phyloP scores from a whole-genome alignment of 1,140 invertebrate species.

The Dendroctonus valens region DNA sequence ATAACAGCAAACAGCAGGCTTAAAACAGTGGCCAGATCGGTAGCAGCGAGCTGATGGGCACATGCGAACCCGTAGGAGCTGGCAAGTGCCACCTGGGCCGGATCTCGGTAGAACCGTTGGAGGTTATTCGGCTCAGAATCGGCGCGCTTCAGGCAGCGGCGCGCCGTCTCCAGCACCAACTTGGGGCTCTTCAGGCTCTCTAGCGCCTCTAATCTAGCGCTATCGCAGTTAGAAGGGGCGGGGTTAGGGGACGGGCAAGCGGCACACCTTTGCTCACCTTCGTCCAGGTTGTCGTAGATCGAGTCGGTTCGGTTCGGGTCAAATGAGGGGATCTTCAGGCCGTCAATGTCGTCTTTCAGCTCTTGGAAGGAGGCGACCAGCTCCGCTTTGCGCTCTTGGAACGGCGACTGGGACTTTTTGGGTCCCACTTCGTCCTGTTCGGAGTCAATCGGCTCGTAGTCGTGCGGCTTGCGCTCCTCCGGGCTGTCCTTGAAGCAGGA shows the following conservation, averaged over 20 bases:
- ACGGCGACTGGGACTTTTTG: conserved; percentile 39
- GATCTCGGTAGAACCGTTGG: conserved; percentile 53
- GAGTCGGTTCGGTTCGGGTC: conserved; percentile 26
- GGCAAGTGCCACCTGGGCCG: conserved; percentile 60
- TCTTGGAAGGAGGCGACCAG: conserved; percentile 44
- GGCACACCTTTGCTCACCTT: conserved; percentile 38
- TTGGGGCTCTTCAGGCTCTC: conserved; percentile 46
- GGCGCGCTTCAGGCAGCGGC: conserved; percentile 12
- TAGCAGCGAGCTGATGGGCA: conserved; percentile 60
- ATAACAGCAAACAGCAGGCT: conserved; percentile 68
- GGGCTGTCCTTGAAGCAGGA: conserved; percentile 40
- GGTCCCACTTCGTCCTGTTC: conserved; percentile 19
- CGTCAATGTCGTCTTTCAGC: conserved; percentile 38
- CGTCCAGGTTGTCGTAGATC: conserved; percentile 31
- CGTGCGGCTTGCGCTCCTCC: conserved; percentile 35
- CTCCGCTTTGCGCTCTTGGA: conserved; percentile 43
- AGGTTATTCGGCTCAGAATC: conserved; percentile 29
- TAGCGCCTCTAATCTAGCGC: conserved; percentile 33
- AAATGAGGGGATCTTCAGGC: conserved; percentile 14
- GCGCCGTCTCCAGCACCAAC: conserved; percentile 42
- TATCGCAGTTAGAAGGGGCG: conserved; percentile 14
- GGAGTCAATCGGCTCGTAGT: conserved; percentile 47
- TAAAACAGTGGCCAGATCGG: conserved; percentile 66
- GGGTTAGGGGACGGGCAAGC: conserved; percentile 5
- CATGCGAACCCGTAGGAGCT: conserved; percentile 65